phyloP scores from a whole-genome alignment of 1,140 invertebrate genomes.

The Phocides pigmalion region DNA sequence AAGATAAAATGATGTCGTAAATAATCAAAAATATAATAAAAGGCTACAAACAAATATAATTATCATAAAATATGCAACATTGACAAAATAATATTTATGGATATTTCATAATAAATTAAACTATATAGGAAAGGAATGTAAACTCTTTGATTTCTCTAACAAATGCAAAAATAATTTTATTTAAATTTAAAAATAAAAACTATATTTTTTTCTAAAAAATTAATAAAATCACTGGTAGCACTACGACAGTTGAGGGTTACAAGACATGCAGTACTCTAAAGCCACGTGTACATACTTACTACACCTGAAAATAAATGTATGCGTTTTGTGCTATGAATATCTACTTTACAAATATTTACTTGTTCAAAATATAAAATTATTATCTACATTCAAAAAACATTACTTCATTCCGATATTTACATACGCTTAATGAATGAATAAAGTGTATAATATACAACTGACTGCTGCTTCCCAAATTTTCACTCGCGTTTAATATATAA shows the following conservation, averaged over 20 bases:
- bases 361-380: too few species aligned
- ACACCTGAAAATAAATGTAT: background rate
- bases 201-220: constrained; percentile 4
- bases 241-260: background rate
- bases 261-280: background rate
- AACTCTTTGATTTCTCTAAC: constrained; percentile 21
- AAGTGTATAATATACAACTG: too few species aligned
- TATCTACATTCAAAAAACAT: too few species aligned
- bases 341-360: background rate
- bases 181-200: constrained; percentile 10
- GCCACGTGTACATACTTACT: background rate
- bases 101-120: constrained; percentile 7
- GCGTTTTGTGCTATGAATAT: background rate
- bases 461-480: too few species aligned
- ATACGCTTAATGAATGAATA: too few species aligned
- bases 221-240: constrained; percentile 14
- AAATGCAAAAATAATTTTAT: constrained; percentile 15
- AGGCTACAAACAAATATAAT: constrained; percentile 8
- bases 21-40: constrained; percentile 16
- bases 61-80: constrained; percentile 13
- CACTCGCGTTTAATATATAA: too few species aligned
- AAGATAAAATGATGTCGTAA: constrained; percentile 4
- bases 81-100: constrained; percentile 17
- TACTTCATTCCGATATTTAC: too few species aligned
- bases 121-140: constrained; percentile 24